phyloP scores from a whole-genome alignment of 2,888 invertebrate species.

The Scaeva pyrastri region DNA sequence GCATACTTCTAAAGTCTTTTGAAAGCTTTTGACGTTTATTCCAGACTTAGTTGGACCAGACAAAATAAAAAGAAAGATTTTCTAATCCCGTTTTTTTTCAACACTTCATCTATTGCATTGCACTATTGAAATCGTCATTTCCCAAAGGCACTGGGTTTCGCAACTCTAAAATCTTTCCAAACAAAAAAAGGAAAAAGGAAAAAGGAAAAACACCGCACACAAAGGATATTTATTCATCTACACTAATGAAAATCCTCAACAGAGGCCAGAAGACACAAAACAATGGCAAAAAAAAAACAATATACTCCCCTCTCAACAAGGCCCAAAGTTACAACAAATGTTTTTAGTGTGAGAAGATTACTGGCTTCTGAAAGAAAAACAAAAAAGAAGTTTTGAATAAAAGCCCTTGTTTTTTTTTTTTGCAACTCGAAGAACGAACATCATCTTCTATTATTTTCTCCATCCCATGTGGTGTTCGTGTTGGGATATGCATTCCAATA shows the following conservation, averaged over 20 bases:
- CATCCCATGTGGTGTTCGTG: neutral
- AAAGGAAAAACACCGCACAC: slow-evolving; percentile 29
- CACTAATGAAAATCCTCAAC: slow-evolving; percentile 60
- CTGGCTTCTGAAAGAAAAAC: slow-evolving; percentile 24
- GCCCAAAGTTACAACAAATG: slow-evolving; percentile 14
- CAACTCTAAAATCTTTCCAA: slow-evolving; percentile 30
- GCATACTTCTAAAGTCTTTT: neutral
- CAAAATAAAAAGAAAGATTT: neutral
- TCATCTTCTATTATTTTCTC: neutral
- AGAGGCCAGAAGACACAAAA: slow-evolving; percentile 11
- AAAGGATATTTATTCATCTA: slow-evolving; percentile 49
- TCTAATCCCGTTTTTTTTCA: slow-evolving; percentile 32
- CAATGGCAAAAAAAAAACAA: too few species aligned
- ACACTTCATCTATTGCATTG: slow-evolving; percentile 20
- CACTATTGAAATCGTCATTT: slow-evolving; percentile 32
- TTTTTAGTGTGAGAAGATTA: slow-evolving; percentile 44
- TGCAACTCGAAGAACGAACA: slow-evolving; percentile 12
- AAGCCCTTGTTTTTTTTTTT: slow-evolving; percentile 32
- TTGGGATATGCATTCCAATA: slow-evolving; percentile 7
- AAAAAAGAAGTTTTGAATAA: slow-evolving; percentile 38
- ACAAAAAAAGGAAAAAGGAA: neutral
- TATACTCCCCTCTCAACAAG: neutral
- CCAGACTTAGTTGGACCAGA: neutral
- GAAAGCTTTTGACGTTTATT: neutral
- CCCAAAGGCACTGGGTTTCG: slow-evolving; percentile 19